These are phyloP conservation scores for Lithobius niger DNA, from an alignment of 1,140 invertebrate genomes.

Conservation along the genomic window DNA sequence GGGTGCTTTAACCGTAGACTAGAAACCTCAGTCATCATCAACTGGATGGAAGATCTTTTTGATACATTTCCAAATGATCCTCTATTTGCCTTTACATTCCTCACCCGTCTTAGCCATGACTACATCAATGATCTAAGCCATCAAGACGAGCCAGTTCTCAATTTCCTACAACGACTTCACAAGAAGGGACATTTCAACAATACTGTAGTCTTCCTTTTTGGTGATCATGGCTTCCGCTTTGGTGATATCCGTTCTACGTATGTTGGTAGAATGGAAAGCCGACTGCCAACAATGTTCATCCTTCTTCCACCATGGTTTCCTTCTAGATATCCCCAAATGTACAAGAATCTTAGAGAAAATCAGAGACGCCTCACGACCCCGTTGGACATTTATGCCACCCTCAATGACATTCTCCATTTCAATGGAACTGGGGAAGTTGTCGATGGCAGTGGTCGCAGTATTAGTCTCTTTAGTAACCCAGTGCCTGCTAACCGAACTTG, in stretches of 20 bases:
- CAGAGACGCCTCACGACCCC: conserved; percentile 31
- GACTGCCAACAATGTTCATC: conserved; percentile 41
- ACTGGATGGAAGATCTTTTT: too few relatives aligned
- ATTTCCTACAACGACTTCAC: conserved; percentile 28
- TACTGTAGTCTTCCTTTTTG: conserved; percentile 39
- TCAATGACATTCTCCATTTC: conserved; percentile 15
- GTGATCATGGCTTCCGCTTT: conserved; percentile 44
- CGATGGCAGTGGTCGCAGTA: conserved; percentile 17
- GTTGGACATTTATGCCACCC: conserved; percentile 36
- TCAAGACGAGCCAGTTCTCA: conserved; percentile 25
- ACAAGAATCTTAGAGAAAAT: conserved; percentile 31
- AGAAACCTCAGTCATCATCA: too few relatives aligned
- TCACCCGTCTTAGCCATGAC: conserved; percentile 32
- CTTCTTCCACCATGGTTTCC: conserved; percentile 36
- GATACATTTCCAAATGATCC: neutral
- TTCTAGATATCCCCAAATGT: conserved; percentile 27
- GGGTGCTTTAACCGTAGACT: too few relatives aligned
- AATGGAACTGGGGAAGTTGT: conserved; percentile 10
- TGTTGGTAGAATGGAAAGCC: conserved; percentile 41
- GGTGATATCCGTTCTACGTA: conserved; percentile 36
- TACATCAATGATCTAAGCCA: conserved; percentile 25
- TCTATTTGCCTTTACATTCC: conserved; percentile 25
- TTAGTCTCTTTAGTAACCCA: conserved; percentile 27
- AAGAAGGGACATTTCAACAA: conserved; percentile 29
- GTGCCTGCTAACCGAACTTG: conserved; percentile 31